Evolutionary conservation across 2,888 invertebrate species (phyloP).

Genomic region (Abrostola triplasia): DNA sequence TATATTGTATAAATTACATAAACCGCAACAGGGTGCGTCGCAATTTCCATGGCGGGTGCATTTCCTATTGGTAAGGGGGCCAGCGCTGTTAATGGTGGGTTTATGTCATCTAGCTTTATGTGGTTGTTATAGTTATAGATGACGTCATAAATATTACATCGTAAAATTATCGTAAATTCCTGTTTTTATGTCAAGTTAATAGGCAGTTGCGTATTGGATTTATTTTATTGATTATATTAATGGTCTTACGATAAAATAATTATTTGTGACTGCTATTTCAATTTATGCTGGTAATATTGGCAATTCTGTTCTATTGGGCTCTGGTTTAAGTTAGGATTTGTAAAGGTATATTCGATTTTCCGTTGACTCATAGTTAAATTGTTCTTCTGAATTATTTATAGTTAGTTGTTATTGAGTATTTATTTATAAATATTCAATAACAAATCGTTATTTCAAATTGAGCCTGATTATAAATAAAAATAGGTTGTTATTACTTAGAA

Average conservation of each 20-base stretch:
- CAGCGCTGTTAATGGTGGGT: slow-evolving; percentile 24
- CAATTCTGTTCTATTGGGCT: no score
- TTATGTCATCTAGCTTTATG: slow-evolving; percentile 39
- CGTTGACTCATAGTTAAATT: no score
- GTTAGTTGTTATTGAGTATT: no score
- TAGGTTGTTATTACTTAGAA: no score
- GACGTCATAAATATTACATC: slow-evolving; percentile 41
- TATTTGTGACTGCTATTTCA: slow-evolving; percentile 13
- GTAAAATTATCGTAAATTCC: slow-evolving; percentile 30
- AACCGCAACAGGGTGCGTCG: slow-evolving; percentile 26
- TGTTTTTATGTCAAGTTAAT: slow-evolving; percentile 31
- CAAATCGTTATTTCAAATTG: no score
- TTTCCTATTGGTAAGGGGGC: slow-evolving; percentile 45
- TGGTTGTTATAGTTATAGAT: slow-evolving; percentile 41
- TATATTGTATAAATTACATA: slow-evolving; percentile 26
- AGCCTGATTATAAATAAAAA: no score
- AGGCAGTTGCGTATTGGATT: slow-evolving; percentile 17
- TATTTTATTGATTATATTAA: slow-evolving; percentile 11
- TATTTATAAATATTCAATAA: no score
- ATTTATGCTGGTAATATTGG: neutral
- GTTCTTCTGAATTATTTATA: no score
- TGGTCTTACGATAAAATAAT: neutral
- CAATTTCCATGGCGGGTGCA: slow-evolving; percentile 51
- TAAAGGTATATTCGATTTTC: no score
- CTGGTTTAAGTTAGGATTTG: no score